These are phyloP conservation scores for Nothoprocta pentlandii DNA, from an alignment of 2,113 vertebrate genomes.

Conservation along the genomic window DNA sequence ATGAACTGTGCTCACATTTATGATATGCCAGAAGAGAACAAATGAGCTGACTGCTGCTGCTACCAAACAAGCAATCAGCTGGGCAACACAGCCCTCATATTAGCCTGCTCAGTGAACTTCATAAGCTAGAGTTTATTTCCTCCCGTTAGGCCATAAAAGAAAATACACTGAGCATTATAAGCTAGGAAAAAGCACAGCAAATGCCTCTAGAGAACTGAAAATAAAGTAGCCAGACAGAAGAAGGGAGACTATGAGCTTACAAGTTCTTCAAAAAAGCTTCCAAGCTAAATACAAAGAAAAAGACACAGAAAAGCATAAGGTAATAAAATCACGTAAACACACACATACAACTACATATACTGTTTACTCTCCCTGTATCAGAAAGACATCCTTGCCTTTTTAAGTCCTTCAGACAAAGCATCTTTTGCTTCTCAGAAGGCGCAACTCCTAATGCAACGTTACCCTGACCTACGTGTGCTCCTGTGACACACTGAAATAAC, in stretches of 20 bases:
- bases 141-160: background rate
- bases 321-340: background rate
- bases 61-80: background rate
- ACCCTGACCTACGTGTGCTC: background rate
- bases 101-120: background rate
- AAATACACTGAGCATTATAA: background rate
- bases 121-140: background rate
- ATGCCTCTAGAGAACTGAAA: background rate
- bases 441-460: background rate
- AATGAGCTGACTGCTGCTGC: background rate
- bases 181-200: background rate
- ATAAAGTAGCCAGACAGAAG: background rate
- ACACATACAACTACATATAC: background rate
- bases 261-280: background rate
- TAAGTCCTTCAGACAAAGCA: background rate
- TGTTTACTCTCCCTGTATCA: background rate
- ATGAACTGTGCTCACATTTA: background rate
- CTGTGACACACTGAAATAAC: background rate
- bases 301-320: background rate
- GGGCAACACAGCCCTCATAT: background rate
- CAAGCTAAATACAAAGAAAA: background rate
- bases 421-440: background rate
- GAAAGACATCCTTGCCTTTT: background rate
- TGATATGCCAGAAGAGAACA: background rate
- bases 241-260: no score